A percentile compares a stretch with the other conserved stretches of the same genome.
phyloP scores from a whole-genome alignment of 2,888 invertebrate species.

The Drosophila koepferae region DNA sequence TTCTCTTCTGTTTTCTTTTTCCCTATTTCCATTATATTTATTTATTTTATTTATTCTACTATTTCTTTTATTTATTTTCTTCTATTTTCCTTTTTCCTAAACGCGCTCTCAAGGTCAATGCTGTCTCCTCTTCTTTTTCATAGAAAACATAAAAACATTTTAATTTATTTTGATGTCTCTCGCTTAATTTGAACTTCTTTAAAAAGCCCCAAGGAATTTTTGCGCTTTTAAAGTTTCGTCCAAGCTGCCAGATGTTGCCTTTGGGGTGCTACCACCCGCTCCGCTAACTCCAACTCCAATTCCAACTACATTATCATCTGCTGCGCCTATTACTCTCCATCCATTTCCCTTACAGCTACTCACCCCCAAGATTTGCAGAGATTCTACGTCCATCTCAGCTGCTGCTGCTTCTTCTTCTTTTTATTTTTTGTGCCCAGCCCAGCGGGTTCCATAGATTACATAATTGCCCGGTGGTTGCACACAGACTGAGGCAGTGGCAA shows the following conservation, averaged over 20 bases:
- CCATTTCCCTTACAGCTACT: not conserved
- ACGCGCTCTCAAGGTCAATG: not conserved
- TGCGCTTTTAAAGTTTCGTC: not conserved
- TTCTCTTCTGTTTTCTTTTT: no score
- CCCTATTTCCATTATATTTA: no score
- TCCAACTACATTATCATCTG: not conserved
- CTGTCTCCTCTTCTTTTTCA: not conserved
- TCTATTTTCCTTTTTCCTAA: no score
- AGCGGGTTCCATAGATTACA: conserved; percentile 51
- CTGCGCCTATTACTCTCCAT: not conserved
- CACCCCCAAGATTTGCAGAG: not conserved
- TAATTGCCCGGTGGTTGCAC: conserved; percentile 59
- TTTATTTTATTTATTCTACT: not conserved
- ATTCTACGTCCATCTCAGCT: conserved; percentile 7
- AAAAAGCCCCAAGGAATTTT: not conserved
- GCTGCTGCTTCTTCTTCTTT: conserved; percentile 15
- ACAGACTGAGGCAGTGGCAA: conserved; percentile 5
- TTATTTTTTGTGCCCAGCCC: conserved; percentile 25
- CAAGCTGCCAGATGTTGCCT: conserved; percentile 15
- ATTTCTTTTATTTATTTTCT: not conserved
- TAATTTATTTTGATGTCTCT: conserved; percentile 1
- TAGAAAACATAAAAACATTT: not conserved
- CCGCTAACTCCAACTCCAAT: not conserved
- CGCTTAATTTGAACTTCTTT: conserved; percentile 1
- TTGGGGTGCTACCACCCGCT: not conserved